Evolutionary conservation across 1,140 invertebrate genomes (phyloP).

Genomic region (Ericerus pela): DNA sequence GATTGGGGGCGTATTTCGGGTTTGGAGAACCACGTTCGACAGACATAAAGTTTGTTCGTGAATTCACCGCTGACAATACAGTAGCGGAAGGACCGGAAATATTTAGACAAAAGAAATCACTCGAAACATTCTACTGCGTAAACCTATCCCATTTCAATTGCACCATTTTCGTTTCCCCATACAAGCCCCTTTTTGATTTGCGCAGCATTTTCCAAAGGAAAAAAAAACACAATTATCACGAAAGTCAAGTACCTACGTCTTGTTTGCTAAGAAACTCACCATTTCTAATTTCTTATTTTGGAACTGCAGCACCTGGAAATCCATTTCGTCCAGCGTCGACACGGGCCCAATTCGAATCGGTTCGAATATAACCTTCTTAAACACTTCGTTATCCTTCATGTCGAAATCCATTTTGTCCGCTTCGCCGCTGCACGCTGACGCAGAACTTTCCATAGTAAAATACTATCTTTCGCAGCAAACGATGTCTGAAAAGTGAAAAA

Average conservation of each 20-base stretch:
- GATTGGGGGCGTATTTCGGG: too few species aligned
- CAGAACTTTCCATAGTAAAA: neutral
- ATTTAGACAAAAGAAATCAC: too few species aligned
- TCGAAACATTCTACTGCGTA: too few species aligned
- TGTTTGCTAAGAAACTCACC: too few species aligned
- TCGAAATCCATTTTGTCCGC: neutral
- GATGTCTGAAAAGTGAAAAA: too few species aligned
- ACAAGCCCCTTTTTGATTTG: neutral
- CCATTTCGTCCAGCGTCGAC: conserved; percentile 89
- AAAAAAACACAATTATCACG: neutral
- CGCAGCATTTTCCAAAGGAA: neutral
- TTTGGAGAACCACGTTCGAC: too few species aligned
- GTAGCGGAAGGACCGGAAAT: too few species aligned
- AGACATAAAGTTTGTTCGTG: too few species aligned
- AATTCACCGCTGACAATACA: too few species aligned
- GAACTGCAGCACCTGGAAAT: conserved; percentile 92
- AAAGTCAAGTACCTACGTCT: conserved; percentile 38
- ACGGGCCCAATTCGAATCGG: conserved; percentile 81
- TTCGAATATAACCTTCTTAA: conserved; percentile 84
- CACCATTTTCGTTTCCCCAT: too few species aligned
- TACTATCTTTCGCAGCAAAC: neutral
- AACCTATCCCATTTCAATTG: too few species aligned
- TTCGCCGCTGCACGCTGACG: neutral
- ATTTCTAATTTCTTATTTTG: conserved; percentile 82
- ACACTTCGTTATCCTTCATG: neutral